Conservation (phyloP, 2,113 vertebrate genomes). For the Struthidea cinerea region DNA sequence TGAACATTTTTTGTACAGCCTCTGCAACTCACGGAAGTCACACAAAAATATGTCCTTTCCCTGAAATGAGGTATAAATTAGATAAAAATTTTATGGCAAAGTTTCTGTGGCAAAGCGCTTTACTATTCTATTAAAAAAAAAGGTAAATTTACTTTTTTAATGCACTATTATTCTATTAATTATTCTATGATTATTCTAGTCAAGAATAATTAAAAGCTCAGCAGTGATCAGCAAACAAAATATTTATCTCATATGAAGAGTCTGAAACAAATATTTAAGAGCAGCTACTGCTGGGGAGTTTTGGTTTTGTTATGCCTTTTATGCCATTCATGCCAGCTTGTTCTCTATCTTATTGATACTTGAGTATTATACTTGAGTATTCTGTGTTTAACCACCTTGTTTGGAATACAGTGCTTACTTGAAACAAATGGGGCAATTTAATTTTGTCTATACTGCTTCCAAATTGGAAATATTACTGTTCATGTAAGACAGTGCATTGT, state of each 20-base stretch:
- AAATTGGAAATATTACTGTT: not conserved
- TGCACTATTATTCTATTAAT: not conserved
- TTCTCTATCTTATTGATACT: not conserved
- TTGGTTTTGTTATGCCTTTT: not conserved
- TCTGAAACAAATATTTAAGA: not conserved
- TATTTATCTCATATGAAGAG: not conserved
- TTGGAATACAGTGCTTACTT: not conserved
- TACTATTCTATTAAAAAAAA: not conserved
- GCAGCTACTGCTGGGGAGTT: not conserved
- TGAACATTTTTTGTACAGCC: not conserved
- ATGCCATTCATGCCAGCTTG: not conserved
- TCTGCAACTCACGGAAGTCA: not conserved
- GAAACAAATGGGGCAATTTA: not conserved
- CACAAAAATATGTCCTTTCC: not conserved
- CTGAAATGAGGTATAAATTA: not conserved
- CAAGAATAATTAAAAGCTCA: not conserved
- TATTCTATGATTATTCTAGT: not conserved
- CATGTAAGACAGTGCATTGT: not conserved
- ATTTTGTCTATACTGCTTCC: not conserved
- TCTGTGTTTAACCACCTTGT: not conserved
- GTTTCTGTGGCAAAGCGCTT: not conserved
- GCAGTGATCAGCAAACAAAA: not conserved
- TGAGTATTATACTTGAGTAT: not conserved
- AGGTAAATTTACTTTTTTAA: not conserved
- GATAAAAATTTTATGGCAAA: not conserved